Percentiles rank a stretch among this genome's conserved stretches.
These are phyloP conservation scores for Polietes domitor DNA, from an alignment of 2,888 invertebrate species.

Conservation along the genomic window DNA sequence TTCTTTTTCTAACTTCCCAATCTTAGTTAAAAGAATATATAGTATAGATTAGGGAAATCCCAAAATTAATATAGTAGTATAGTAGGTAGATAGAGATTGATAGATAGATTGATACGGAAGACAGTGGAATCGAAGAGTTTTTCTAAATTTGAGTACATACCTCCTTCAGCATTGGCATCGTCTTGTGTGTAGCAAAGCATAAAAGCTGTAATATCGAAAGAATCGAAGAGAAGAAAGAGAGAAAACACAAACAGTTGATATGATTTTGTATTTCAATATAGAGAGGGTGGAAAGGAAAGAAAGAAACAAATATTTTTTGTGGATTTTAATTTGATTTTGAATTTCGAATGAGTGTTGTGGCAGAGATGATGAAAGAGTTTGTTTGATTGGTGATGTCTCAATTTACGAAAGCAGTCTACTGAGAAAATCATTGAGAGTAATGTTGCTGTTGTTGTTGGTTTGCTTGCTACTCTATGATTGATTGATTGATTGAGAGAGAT, in stretches of 20 bases:
- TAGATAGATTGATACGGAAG: neutral
- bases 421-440: constrained; percentile 11
- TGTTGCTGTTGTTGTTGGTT: neutral
- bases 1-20: neutral
- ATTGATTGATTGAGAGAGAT: neutral
- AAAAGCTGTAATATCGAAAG: constrained; percentile 87
- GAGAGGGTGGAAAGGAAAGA: constrained; percentile 46
- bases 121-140: neutral
- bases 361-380: constrained; percentile 24
- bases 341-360: constrained; percentile 45
- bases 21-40: neutral
- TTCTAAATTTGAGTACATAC: constrained; percentile 83
- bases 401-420: constrained; percentile 54
- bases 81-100: neutral
- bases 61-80: constrained; percentile 13
- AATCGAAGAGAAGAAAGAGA: constrained; percentile 70
- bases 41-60: neutral
- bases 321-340: constrained; percentile 31
- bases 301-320: constrained; percentile 42
- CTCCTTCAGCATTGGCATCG: constrained; percentile 95
- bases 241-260: constrained; percentile 64
- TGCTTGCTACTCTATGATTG: constrained; percentile 21
- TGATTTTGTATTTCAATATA: constrained; percentile 50
- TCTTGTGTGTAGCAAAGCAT: constrained; percentile 97
- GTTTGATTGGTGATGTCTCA: constrained; percentile 19